Evolutionary conservation across 1,140 invertebrate genomes (phyloP), one percentile per base, ranked within the genome.

Genomic region (Lepidotrigona ventralis): DNA sequence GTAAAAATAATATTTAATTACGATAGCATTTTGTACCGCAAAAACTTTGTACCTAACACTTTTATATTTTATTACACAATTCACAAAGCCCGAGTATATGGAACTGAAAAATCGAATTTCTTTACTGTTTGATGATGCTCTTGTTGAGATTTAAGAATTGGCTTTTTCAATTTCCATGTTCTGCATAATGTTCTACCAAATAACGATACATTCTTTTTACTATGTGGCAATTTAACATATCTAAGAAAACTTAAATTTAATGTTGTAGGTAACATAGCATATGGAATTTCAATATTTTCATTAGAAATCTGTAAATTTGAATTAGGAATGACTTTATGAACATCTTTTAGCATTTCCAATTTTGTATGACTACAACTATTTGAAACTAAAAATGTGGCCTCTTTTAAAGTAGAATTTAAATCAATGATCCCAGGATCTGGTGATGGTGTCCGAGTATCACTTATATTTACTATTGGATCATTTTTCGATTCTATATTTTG

Each of bases 101-200:
- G 95, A 72, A 93, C 94, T 60, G 94, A 93, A 93, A 96, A 96
- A 77, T 95, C 94, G 92, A 96, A 95, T 80, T 83, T 90, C 83
- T 90, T 89, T 60, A 94, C 78, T 73, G 76, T 68, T 66, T 83
- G 12, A 11, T 75, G 29, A 46, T 86, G 64, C 56, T 86, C 46
- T 26, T 26, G 81, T 29, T 83, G 5, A 19, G 68, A n/a, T 80
- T 84, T 84, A 54, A 89, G 72, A 51, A 83, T 82, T 9, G 91
- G 91, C 75, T 74, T 91, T 46, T 64, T 86, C n/a, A 74, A 88
- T 78, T 85, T 87, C 91, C 91, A 94, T 51, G 77, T 91, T 87
- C 87, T 92, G 77, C 94, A 95, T 8, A 95, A 88, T 84, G 95
- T 92, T 93, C 93, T 95, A 17, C 95, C 95, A 80, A 96, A 94